Evolutionary conservation across 2,888 invertebrate genomes (phyloP).

Genomic region (Diarsia rubi): DNA sequence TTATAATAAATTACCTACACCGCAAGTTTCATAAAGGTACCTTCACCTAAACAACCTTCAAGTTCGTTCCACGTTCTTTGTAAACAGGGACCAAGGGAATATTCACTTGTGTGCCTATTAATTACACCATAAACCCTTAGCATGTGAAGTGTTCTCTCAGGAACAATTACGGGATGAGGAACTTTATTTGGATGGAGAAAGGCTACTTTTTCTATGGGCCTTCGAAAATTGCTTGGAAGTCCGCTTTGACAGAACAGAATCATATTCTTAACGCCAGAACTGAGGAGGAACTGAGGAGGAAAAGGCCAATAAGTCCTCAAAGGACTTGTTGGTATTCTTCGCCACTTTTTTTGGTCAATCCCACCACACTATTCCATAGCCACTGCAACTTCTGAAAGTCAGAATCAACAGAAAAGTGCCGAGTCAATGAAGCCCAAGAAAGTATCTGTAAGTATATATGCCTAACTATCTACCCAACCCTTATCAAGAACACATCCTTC

Average conservation of each 20-base stretch:
- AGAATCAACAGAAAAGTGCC: no score
- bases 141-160: constrained; percentile 30
- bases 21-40: constrained; percentile 12
- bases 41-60: constrained; percentile 16
- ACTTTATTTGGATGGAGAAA: constrained; percentile 6
- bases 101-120: constrained; percentile 43
- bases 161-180: background rate
- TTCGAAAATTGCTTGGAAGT: background rate
- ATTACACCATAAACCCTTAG: constrained; percentile 41
- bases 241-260: background rate
- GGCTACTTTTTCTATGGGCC: background rate
- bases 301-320: background rate
- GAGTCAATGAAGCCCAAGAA: no score
- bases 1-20: background rate
- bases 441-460: no score
- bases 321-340: background rate
- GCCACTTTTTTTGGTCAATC: no score
- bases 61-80: constrained; percentile 27
- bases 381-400: no score
- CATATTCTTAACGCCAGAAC: background rate
- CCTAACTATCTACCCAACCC: background rate
- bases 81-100: constrained; percentile 39
- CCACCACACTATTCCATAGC: no score
- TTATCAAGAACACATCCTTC: constrained; percentile 22
- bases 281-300: background rate